Evolutionary conservation across 2,797 vertebrate genomes (phyloP).

Genomic region (Buphagus erythrorhynchus): DNA sequence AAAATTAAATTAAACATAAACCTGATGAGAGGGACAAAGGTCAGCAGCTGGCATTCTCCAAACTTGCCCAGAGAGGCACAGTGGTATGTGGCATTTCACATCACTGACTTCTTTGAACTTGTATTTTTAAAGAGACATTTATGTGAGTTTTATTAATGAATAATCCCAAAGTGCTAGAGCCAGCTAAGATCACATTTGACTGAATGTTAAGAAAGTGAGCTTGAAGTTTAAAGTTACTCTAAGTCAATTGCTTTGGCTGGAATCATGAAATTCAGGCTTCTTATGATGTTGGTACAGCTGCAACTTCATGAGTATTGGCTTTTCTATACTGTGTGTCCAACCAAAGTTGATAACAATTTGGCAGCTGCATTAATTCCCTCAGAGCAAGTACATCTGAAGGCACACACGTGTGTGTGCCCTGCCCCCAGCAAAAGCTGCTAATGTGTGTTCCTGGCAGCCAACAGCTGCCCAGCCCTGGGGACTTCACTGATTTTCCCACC

Average conservation of each 20-base stretch:
- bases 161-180: constrained; percentile 24
- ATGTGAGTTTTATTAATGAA: constrained; percentile 50
- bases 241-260: constrained; percentile 27
- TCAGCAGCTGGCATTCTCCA: neutral
- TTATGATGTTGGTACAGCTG: constrained; percentile 58
- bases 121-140: constrained; percentile 5
- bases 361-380: constrained; percentile 28
- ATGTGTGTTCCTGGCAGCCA: neutral
- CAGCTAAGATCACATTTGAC: neutral
- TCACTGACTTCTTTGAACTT: constrained; percentile 41
- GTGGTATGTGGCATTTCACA: neutral
- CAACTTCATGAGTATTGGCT: constrained; percentile 7
- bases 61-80: neutral
- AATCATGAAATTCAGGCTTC: neutral
- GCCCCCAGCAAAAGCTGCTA: neutral
- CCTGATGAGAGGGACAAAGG: neutral
- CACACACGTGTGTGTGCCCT: neutral
- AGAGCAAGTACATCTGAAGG: neutral
- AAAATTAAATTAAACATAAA: constrained; percentile 1
- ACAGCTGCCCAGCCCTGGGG: neutral
- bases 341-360: constrained; percentile 21
- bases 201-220: constrained; percentile 18
- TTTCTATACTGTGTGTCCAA: neutral
- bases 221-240: constrained; percentile 30
- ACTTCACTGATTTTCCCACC: neutral